These are phyloP conservation scores for Ormyrus pomaceus DNA, from an alignment of 2,888 invertebrate genomes.

Conservation along the genomic window DNA sequence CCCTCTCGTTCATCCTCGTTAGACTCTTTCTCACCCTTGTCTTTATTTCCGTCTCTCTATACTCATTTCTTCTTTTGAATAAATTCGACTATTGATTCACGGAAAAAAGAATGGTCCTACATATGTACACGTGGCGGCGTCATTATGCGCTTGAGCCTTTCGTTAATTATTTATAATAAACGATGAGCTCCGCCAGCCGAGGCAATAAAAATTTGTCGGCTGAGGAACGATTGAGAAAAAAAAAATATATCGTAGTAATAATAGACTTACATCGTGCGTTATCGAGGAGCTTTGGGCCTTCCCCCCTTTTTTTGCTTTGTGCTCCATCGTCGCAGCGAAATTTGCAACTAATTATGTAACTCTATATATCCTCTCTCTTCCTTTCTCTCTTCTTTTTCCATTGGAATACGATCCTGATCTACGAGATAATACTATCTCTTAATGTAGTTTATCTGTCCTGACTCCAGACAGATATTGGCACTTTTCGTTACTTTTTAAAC, in stretches of 20 bases:
- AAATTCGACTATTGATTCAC: constrained; percentile 55
- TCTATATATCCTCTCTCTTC: constrained; percentile 15
- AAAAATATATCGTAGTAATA: constrained; percentile 24
- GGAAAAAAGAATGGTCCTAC: constrained; percentile 48
- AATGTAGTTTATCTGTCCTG: background rate
- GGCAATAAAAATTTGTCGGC: constrained; percentile 20
- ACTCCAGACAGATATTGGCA: constrained; percentile 21
- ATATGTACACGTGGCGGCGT: constrained; percentile 54
- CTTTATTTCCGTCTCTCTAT: background rate
- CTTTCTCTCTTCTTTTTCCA: constrained; percentile 7
- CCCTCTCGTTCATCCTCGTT: constrained; percentile 18
- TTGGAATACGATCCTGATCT: constrained; percentile 49
- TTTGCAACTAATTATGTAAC: constrained; percentile 49
- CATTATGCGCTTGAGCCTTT: constrained; percentile 43
- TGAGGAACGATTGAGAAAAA: constrained; percentile 26
- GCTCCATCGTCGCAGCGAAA: constrained; percentile 26
- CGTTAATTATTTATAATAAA: constrained; percentile 42
- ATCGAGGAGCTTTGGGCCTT: constrained; percentile 13
- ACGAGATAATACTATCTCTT: constrained; percentile 3
- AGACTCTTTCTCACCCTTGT: background rate
- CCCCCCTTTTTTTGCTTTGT: background rate
- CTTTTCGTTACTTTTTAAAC: constrained; percentile 20
- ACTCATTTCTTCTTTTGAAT: constrained; percentile 46
- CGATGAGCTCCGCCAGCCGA: constrained; percentile 34
- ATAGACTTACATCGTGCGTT: constrained; percentile 29